These are phyloP conservation scores for Alouatta palliata DNA, from an alignment of 2,113 vertebrate species.

Conservation along the genomic window DNA sequence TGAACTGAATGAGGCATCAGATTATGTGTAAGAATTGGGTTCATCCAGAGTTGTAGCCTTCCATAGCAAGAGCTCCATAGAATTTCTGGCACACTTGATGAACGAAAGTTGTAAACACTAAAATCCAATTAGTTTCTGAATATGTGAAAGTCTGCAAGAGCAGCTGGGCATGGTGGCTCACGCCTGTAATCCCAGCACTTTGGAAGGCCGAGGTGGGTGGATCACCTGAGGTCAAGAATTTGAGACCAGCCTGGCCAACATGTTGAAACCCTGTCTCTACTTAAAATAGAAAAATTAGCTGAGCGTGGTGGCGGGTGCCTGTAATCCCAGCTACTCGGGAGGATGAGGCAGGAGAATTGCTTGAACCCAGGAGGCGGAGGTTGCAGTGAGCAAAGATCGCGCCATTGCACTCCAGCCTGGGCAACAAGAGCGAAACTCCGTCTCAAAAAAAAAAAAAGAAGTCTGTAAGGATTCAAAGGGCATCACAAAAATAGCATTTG, in stretches of 20 bases:
- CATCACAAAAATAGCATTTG: conserved; percentile 3
- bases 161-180: background rate
- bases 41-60: background rate
- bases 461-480: background rate
- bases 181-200: no score
- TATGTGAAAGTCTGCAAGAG: background rate
- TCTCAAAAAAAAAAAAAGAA: background rate
- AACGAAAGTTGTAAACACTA: background rate
- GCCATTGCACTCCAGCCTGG: background rate
- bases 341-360: no score
- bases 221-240: no score
- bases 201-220: no score
- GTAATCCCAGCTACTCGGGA: no score
- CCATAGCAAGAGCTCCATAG: background rate
- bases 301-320: fast-evolving
- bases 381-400: no score
- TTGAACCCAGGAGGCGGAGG: no score
- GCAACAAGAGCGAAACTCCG: background rate
- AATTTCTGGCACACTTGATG: background rate
- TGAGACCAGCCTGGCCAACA: no score
- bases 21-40: background rate
- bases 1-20: background rate
- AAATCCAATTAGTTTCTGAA: conserved; percentile 23
- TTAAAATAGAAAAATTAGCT: no score
- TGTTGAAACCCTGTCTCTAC: no score